These are phyloP conservation scores for Chelonia mydas DNA, from an alignment of 2,797 vertebrate genomes.

Conservation along the genomic window DNA sequence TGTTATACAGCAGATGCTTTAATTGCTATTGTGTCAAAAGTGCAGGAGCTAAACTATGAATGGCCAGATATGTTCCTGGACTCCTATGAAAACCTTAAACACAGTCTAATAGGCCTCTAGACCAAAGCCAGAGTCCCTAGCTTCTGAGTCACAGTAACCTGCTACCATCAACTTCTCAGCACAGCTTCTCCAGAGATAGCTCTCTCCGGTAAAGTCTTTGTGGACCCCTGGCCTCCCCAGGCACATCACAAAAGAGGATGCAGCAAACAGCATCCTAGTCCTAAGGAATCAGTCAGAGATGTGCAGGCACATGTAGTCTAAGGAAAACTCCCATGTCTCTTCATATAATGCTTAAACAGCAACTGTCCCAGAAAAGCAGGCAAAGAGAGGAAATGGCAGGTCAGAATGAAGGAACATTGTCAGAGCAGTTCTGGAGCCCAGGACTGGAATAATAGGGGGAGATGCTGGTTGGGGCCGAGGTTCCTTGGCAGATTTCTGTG, in stretches of 20 bases:
- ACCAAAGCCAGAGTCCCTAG: background rate
- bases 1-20: background rate
- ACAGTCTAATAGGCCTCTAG: background rate
- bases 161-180: background rate
- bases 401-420: background rate
- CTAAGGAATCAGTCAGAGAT: background rate
- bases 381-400: background rate
- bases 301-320: background rate
- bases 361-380: background rate
- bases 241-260: background rate
- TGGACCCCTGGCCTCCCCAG: background rate
- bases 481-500: background rate
- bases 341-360: background rate
- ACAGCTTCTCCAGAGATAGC: background rate
- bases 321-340: background rate
- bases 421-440: background rate
- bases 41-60: background rate
- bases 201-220: background rate
- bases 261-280: background rate
- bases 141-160: background rate
- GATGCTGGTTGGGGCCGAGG: background rate
- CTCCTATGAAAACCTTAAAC: background rate
- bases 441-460: background rate
- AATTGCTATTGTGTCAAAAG: background rate
- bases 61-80: background rate